Evolutionary conservation across 1,140 invertebrate genomes (phyloP).

Genomic region (Ruditapes philippinarum): DNA sequence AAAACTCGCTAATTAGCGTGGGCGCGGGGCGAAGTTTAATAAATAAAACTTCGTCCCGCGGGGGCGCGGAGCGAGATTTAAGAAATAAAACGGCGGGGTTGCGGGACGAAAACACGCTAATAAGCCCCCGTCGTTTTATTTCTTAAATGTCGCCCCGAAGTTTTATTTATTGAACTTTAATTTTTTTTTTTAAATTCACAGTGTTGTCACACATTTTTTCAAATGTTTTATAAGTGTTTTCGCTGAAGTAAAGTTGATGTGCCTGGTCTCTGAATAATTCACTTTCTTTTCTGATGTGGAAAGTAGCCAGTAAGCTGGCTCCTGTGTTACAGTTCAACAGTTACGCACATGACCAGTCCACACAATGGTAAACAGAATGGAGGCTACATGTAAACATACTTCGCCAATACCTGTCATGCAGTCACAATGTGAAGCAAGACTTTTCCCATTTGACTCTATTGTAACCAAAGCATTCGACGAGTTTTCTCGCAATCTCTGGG

Average conservation of each 20-base stretch:
- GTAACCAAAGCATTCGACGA: constrained; percentile 68
- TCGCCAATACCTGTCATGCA: constrained; percentile 76
- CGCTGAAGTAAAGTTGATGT: constrained; percentile 30
- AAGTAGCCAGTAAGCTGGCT: constrained; percentile 52
- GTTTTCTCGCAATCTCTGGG: constrained; percentile 56
- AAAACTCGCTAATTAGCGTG: no score
- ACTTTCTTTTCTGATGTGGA: constrained; percentile 4
- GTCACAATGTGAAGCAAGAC: constrained; percentile 69
- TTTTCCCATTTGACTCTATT: constrained; percentile 53
- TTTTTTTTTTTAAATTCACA: not conserved
- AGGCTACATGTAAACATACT: constrained; percentile 72
- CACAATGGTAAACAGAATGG: constrained; percentile 67
- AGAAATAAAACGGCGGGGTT: no score
- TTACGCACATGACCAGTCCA: constrained; percentile 57
- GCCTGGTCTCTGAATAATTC: not conserved
- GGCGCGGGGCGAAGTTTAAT: no score
- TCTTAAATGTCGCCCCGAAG: not conserved
- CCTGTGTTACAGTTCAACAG: constrained; percentile 66
- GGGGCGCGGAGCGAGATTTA: no score
- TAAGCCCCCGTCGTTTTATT: no score
- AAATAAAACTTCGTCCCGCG: no score
- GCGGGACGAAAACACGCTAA: no score
- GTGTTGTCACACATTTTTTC: not conserved
- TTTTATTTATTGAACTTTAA: not conserved
- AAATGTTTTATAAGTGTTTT: constrained; percentile 22